These are phyloP conservation scores for Cathartes aura DNA, from an alignment of 2,113 vertebrate species.

Conservation along the genomic window DNA sequence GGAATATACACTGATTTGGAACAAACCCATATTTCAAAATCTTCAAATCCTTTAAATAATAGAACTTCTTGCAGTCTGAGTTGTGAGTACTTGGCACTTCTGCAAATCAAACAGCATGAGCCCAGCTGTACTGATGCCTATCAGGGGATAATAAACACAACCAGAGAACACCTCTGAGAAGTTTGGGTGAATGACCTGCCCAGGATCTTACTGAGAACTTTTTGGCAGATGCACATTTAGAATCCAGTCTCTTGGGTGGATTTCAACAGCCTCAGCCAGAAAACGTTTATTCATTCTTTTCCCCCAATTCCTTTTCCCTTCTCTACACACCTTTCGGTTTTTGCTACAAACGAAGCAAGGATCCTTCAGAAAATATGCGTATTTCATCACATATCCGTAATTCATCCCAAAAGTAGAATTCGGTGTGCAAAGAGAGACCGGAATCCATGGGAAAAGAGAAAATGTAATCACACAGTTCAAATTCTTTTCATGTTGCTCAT, in stretches of 20 bases:
- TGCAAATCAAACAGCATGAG: not conserved
- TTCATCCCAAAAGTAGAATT: not conserved
- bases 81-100: not conserved
- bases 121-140: not conserved
- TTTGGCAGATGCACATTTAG: not conserved
- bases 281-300: not conserved
- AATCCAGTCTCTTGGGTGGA: not conserved
- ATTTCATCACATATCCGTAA: not conserved
- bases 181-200: not conserved
- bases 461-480: not conserved
- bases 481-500: not conserved
- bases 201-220: not conserved
- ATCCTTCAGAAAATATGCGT: not conserved
- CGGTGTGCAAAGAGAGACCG: not conserved
- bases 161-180: not conserved
- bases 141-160: not conserved
- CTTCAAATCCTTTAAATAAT: not conserved
- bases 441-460: not conserved
- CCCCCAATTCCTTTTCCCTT: not conserved
- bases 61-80: not conserved
- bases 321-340: not conserved
- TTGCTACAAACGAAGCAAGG: not conserved
- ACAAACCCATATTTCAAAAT: not conserved
- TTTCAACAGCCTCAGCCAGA: not conserved
- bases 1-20: not conserved